Conservation (phyloP, 2,797 vertebrate genomes). For the Hippocampus kuda region DNA sequence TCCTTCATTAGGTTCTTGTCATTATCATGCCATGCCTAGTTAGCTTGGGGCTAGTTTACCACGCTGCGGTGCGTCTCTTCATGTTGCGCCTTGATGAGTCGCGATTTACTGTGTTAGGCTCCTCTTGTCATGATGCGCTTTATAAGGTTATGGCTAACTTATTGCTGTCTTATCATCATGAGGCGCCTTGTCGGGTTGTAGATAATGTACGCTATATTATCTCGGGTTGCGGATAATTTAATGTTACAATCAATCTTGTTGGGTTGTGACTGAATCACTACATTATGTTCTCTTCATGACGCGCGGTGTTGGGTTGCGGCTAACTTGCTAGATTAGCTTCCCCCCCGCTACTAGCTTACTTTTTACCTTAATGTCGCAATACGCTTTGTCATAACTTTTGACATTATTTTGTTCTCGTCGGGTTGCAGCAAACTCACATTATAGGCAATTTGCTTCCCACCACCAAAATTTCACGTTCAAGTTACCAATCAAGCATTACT, state of each 20-base stretch:
- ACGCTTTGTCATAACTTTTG: neutral
- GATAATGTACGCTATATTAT: too few species aligned
- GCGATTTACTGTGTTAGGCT: neutral
- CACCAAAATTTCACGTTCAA: neutral
- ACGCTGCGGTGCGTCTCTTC: neutral
- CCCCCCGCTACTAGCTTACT: neutral
- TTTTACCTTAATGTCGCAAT: neutral
- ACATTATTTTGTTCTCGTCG: neutral
- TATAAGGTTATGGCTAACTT: too few species aligned
- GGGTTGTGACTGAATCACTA: conserved; percentile 6
- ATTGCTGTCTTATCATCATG: too few species aligned
- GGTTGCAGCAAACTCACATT: neutral
- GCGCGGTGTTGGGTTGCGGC: neutral
- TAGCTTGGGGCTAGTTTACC: neutral
- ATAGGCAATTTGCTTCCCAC: neutral
- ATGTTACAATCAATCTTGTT: neutral
- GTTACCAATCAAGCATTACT: neutral
- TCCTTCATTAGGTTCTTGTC: neutral
- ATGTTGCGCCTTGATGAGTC: neutral
- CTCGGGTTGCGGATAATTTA: too few species aligned
- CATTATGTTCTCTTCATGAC: conserved; percentile 13
- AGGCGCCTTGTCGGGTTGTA: too few species aligned
- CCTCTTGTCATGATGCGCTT: neutral
- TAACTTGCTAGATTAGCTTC: neutral
- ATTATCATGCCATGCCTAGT: neutral